Evolutionary conservation across 2,888 invertebrate genomes (phyloP).

Genomic region (Tiliacea aurago): DNA sequence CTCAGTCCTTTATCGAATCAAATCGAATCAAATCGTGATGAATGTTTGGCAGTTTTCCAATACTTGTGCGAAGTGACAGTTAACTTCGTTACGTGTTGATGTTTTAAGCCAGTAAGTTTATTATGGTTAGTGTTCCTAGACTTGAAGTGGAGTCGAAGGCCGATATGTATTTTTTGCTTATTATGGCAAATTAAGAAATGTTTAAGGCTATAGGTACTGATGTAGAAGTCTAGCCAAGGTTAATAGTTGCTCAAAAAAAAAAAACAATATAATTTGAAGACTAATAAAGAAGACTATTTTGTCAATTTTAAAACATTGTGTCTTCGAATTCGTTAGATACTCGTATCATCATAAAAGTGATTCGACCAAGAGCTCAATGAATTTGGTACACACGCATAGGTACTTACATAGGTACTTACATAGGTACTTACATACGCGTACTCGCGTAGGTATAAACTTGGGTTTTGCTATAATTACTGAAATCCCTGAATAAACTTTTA

Average conservation of each 20-base stretch:
- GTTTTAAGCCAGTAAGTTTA: slow-evolving; percentile 45
- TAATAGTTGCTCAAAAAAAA: not conserved
- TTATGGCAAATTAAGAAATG: not conserved
- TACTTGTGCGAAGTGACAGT: slow-evolving; percentile 53
- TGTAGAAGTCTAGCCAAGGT: not conserved
- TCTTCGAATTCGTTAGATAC: not conserved
- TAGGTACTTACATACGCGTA: no score
- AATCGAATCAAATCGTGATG: slow-evolving; percentile 53
- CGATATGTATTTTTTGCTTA: not conserved
- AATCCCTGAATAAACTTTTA: not conserved
- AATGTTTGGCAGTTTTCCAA: slow-evolving; percentile 60
- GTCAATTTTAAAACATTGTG: not conserved
- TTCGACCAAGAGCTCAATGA: not conserved
- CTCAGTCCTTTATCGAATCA: slow-evolving; percentile 52
- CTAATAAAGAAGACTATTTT: not conserved
- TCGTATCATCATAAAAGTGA: not conserved
- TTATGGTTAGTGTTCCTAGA: slow-evolving; percentile 34
- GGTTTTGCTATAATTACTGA: not conserved
- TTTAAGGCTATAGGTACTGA: no score
- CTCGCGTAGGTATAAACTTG: no score
- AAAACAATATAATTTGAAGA: not conserved
- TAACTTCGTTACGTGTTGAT: slow-evolving; percentile 55
- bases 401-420: no score
- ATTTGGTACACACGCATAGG: not conserved
- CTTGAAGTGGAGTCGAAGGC: not conserved